Evolutionary conservation across 1,140 invertebrate genomes (phyloP), one percentile per base, ranked within the genome.

Genomic region (Agrilus planipennis): DNA sequence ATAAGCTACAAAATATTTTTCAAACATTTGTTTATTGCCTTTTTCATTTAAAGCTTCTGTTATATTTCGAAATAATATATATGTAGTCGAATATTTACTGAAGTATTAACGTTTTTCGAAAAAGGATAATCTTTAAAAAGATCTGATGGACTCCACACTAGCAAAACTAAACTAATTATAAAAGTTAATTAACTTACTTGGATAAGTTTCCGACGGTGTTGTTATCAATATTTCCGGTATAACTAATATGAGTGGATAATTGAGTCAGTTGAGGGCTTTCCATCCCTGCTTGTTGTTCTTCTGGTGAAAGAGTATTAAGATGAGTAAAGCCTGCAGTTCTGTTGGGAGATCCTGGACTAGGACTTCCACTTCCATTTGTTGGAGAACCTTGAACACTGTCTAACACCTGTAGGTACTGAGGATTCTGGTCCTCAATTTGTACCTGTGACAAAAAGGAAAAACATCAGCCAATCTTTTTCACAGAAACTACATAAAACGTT

Each of bases 171-270:
- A n/a, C n/a, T n/a, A n/a, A n/a, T n/a, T n/a, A n/a, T n/a, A n/a
- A n/a, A 7, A 25, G n/a, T 25, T 25, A 31, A 31, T 23, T 27
- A 14, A 48, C 49, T 52, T 46, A 56, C 54, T 47, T 49, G 12
- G 46, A 12, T 10, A 55, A 19, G 34, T 42, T 52, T n/a, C 42
- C 50, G 10, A 44, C 30, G 16, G 44, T 46, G 10, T 39, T 32
- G 15, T 45, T 19, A 6, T 50, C 50, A 7, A 51, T 30, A 4
- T 40, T 51, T 20, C 55, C 56, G 7, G 55, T 51, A 39, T 59
- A 61, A 34, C 53, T 59, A 16, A 61, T 61, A 38, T 61, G 59
- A 42, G 44, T 58, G 10, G 57, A 58, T 4, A 61, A 49, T 39
- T 57, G 57, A 10, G 59, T 61, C 7, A 61, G 40, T 35, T 61